Evolutionary conservation across 2,888 invertebrate genomes (phyloP).

Genomic region (Harpalus rubripes): DNA sequence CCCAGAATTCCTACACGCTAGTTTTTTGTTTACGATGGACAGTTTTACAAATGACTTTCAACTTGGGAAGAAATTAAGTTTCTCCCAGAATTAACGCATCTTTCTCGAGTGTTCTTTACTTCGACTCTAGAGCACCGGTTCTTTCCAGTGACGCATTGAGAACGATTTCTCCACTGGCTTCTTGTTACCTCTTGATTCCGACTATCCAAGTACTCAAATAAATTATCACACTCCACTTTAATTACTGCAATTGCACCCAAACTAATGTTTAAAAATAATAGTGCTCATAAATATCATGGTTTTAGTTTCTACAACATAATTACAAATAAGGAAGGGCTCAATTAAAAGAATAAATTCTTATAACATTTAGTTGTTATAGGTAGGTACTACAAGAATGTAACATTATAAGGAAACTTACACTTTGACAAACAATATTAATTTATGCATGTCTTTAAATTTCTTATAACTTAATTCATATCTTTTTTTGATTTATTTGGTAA

Average conservation of each 20-base stretch:
- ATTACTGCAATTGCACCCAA: neutral
- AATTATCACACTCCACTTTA: neutral
- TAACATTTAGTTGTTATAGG: too few species aligned
- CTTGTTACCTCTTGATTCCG: neutral
- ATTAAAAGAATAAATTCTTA: too few species aligned
- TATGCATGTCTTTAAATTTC: too few species aligned
- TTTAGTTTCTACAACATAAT: too few species aligned
- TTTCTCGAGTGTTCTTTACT: constrained; percentile 29
- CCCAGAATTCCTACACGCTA: constrained; percentile 56
- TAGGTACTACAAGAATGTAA: too few species aligned
- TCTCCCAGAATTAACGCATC: constrained; percentile 65
- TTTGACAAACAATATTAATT: too few species aligned
- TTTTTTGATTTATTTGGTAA: too few species aligned
- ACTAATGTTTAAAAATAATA: neutral
- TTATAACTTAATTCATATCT: too few species aligned
- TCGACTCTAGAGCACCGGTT: constrained; percentile 2
- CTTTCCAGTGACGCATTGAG: constrained; percentile 15
- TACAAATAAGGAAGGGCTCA: too few species aligned
- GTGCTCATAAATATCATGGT: neutral
- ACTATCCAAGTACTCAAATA: neutral
- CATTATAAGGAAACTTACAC: too few species aligned
- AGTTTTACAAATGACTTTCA: constrained; percentile 67
- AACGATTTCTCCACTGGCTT: neutral
- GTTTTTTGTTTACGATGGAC: constrained; percentile 67
- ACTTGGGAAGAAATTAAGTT: constrained; percentile 66